Evolutionary conservation across 1,140 invertebrate species (phyloP), one percentile per base, ranked within the genome.

Genomic region (Pseudomyrmex gracilis): DNA sequence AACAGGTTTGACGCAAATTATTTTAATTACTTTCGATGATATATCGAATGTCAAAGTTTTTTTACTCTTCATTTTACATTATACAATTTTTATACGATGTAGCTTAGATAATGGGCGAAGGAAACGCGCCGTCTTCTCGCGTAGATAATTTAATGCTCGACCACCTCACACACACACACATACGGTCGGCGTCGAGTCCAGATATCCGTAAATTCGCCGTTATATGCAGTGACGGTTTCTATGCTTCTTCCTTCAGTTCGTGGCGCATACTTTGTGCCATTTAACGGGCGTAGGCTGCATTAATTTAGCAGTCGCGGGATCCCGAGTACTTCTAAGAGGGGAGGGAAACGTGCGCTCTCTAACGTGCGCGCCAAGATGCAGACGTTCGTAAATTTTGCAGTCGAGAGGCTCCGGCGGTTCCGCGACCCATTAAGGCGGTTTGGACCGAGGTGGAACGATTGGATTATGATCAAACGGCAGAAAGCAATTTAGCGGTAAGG

Each of bases 391-490:
- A 88, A 89, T 89, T 89, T 89, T 89, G 78, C 87, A 80, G 74
- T 71, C 61, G 87, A 83, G 78, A 87, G 73, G 58, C 83, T 34
- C 34, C 77, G 34, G 68, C 34, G 58, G 68, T 60, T 89, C 87
- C 78, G 83, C 85, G 88, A 86, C 85, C 82, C 89, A 88, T 90
- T 90, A 90, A 34, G 80, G 57, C 77, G 78, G 82, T 86, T 90
- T 87, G 71, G 86, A 55, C 49, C 73, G 45, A 85, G 73, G 82
- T 73, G 82, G 86, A 87, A 90, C 87, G 89, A 90, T 90, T 90
- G 77, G 86, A 90, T 90, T 90, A 90, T 87, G 85, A 90, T 90
- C 85, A 90, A 90, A 90, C 85, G 86, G 76, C 82, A 89, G 85
- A 89, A 83, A 90, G 88, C 88, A 89, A 89, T 90, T 90, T 89